Base-by-base conservation (phyloP, 1,140 invertebrate genomes). In the Lordiphosa collinella region DNA sequence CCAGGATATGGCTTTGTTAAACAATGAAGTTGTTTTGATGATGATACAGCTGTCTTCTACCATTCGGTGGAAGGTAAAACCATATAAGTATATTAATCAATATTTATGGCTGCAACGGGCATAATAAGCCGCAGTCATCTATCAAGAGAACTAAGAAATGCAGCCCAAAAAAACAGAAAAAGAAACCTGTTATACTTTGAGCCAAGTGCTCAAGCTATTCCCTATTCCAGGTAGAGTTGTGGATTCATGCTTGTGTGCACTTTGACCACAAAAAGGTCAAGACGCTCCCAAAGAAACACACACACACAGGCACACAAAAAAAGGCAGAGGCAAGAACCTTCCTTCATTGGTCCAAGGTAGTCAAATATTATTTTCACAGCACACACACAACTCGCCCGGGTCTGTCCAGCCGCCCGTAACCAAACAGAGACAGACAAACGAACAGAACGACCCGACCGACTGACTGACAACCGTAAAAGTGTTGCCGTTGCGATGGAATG, bases 231-330 rank as follows among this genome's bases (percentile, higher is more conserved):
- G 56, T 58, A 74, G 44, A 62, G 36, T 60, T 53, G 40, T 69
- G 48, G 67, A 71, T 82, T 76, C 76, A 82, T 82, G 76, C 78
- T 84, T 84, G 76, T 82, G 73, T 82, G 76, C 76, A 82, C 76
- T 82, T 68, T 82, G 76, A 82, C 76, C 76, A 84, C 76, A 84
- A 82, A 82, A 84, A 76, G 76, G 78, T 82, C 76, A 84, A 82
- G 76, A 72, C 51, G 70, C 61, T 71, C 25, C 47, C 51, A 64
- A 80, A 65, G 74, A 61, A 58, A 79, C 57, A 53, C 54, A 8
- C 4, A n/a, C 37, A 38, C n/a, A 37, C 46, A 40, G n/a, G n/a
- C n/a, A n/a, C 1, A 38, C 16, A 18, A 40, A 44, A 44, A 31
- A 29, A 29, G 22, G 35, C 61, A 64, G 34, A 34, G 61, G 61